A percentile compares a stretch with the other conserved stretches of the same genome.
Conservation (phyloP, 2,797 vertebrate species). For the Falco rusticolus region DNA sequence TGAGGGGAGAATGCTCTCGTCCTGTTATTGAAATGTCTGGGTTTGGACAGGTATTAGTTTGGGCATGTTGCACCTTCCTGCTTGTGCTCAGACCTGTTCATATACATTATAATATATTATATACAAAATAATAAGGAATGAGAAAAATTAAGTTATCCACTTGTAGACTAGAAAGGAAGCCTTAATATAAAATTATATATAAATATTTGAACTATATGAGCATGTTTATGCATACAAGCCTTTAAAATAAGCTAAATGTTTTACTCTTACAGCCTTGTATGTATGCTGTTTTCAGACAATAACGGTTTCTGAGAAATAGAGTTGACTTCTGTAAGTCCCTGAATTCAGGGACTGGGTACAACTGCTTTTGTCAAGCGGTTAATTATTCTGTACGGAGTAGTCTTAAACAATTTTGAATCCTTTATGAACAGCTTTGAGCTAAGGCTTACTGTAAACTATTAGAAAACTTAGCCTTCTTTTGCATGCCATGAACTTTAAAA, state of each 20-base stretch:
- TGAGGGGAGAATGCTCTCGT: not conserved
- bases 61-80: not conserved
- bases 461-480: not conserved
- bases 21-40: not conserved
- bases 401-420: not conserved
- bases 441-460: not conserved
- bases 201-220: not conserved
- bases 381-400: not conserved
- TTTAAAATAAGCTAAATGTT: slow-evolving; percentile 4
- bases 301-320: not conserved
- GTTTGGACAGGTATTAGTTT: not conserved
- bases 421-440: not conserved
- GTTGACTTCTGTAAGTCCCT: not conserved
- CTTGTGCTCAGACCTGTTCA: not conserved
- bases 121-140: not conserved
- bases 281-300: not conserved
- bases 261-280: not conserved
- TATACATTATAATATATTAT: not conserved
- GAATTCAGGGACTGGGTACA: not conserved
- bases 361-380: not conserved
- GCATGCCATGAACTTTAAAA: not conserved
- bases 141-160: not conserved
- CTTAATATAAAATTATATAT: not conserved
- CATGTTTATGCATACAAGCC: not conserved
- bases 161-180: not conserved